phyloP scores from a whole-genome alignment of 1,140 invertebrate species.

The Tribolium castaneum region DNA sequence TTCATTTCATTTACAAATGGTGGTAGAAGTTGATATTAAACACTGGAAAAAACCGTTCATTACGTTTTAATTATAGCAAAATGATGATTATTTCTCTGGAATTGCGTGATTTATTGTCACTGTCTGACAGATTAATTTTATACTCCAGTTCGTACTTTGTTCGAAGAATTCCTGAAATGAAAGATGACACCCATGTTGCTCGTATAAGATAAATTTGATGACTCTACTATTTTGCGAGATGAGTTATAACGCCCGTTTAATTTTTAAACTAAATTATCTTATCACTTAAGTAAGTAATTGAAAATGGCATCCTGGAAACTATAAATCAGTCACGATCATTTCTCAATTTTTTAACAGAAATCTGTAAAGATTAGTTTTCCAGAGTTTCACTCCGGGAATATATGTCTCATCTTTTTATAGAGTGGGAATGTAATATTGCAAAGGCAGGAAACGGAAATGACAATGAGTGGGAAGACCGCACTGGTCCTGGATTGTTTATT shows the following conservation, averaged over 20 bases:
- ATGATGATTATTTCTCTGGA: conserved; percentile 4
- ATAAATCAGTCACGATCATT: too few relatives aligned
- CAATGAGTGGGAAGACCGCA: background rate
- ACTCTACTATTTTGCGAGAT: conserved; percentile 25
- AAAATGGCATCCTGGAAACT: background rate
- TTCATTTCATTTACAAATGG: background rate
- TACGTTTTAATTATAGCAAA: conserved; percentile 7
- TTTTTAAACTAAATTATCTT: background rate
- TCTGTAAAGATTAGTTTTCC: too few relatives aligned
- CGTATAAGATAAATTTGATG: conserved; percentile 29
- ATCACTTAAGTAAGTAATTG: background rate
- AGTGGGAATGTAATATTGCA: background rate
- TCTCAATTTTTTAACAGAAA: too few relatives aligned
- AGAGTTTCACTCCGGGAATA: background rate
- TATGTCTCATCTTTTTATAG: background rate
- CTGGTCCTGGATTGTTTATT: background rate
- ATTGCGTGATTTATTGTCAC: conserved; percentile 24
- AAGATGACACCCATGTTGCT: conserved; percentile 24
- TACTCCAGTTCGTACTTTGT: conserved; percentile 25
- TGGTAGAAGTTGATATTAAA: background rate
- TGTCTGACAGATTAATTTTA: conserved; percentile 34
- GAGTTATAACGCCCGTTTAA: conserved; percentile 17
- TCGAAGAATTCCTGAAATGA: conserved; percentile 16
- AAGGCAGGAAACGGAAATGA: background rate
- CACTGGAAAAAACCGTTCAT: background rate